Percentiles rank a stretch among this genome's conserved stretches.
These are phyloP conservation scores for Atherinomorus stipes DNA, from an alignment of 2,113 vertebrate genomes.

Conservation along the genomic window DNA sequence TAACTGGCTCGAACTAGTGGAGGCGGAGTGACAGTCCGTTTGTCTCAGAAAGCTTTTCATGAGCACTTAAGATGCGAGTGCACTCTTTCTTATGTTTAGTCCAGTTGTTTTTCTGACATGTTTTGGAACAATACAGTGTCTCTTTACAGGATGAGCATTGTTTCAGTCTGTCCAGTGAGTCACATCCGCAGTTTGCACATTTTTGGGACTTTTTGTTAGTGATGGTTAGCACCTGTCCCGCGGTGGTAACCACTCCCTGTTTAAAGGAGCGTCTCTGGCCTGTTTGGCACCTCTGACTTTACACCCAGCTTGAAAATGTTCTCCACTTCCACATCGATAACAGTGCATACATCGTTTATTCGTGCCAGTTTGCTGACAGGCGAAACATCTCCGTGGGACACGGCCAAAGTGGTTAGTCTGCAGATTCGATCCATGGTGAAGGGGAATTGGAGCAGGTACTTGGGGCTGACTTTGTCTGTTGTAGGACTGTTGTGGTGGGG, in stretches of 20 bases:
- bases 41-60: background rate
- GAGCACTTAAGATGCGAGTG: no score
- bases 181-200: no score
- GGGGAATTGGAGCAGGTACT: background rate
- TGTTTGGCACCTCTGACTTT: background rate
- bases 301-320: slow-evolving; percentile 42
- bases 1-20: no score
- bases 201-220: background rate
- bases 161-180: background rate
- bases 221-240: slow-evolving; percentile 1
- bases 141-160: slow-evolving; percentile 10
- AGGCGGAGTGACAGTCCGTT: no score
- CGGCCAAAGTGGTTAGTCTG: no score
- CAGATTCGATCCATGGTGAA: background rate
- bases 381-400: slow-evolving; percentile 23
- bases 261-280: slow-evolving; percentile 29
- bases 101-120: no score
- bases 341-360: slow-evolving; percentile 36
- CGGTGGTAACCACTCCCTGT: background rate
- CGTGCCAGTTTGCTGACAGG: slow-evolving; percentile 19
- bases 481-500: background rate
- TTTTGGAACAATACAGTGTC: background rate
- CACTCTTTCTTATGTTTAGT: background rate
- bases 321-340: slow-evolving; percentile 45
- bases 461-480: background rate